Conservation (phyloP, 1,140 invertebrate genomes). For the Oppia nitens region DNA sequence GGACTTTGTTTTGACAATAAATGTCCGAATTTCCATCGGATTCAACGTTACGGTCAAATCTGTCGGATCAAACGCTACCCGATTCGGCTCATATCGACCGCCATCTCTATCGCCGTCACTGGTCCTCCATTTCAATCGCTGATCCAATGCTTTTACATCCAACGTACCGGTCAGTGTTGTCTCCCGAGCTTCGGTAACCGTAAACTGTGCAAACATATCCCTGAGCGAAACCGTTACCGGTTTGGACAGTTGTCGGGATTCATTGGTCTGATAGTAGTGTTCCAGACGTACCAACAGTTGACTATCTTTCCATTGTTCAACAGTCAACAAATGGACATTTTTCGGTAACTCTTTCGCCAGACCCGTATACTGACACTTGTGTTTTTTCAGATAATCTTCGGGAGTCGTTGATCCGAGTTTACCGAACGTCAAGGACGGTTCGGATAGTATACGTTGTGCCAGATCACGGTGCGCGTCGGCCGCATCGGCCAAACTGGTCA, state of each 20-base stretch:
- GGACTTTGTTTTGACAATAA: conserved; percentile 27
- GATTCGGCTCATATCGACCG: background rate
- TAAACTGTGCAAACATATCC: conserved; percentile 39
- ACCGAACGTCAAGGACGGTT: conserved; percentile 31
- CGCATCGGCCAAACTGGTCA: conserved; percentile 23
- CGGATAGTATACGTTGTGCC: conserved; percentile 31
- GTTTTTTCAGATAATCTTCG: background rate
- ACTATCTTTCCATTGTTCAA: conserved; percentile 57
- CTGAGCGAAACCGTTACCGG: conserved; percentile 32
- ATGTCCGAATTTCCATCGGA: conserved; percentile 45
- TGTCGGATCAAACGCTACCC: background rate
- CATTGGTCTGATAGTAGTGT: conserved; percentile 58
- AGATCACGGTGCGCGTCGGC: conserved; percentile 29
- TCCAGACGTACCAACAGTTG: conserved; percentile 62
- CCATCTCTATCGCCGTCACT: background rate
- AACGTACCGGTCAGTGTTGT: conserved; percentile 52
- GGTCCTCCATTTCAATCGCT: conserved; percentile 18
- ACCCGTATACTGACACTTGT: conserved; percentile 29
- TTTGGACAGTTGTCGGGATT: conserved; percentile 39
- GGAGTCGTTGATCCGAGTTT: conserved; percentile 13
- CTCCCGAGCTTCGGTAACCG: conserved; percentile 39
- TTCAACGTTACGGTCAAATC: conserved; percentile 31
- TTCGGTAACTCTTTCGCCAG: conserved; percentile 40
- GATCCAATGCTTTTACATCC: conserved; percentile 31
- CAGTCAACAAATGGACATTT: conserved; percentile 65